These are phyloP conservation scores for Euwallacea fornicatus DNA, from an alignment of 1,140 invertebrate genomes.

Conservation along the genomic window DNA sequence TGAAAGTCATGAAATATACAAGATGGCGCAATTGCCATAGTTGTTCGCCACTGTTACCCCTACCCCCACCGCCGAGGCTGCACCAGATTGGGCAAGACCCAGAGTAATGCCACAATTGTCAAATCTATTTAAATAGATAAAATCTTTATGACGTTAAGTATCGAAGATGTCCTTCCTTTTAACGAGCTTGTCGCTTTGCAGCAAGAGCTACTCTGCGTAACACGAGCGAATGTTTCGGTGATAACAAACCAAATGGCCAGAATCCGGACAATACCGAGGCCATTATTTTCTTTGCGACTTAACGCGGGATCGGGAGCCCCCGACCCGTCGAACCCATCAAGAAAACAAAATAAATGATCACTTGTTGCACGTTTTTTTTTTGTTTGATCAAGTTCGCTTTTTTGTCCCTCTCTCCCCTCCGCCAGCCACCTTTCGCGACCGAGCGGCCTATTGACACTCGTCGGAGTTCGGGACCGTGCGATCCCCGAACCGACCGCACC, in stretches of 20 bases:
- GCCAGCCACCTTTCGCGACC: conserved; percentile 16
- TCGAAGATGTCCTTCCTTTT: too few relatives aligned
- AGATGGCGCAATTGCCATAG: too few relatives aligned
- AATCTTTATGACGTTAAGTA: too few relatives aligned
- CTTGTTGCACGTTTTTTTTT: conserved; percentile 39
- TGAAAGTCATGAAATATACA: too few relatives aligned
- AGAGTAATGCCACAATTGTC: too few relatives aligned
- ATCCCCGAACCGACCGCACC: conserved; percentile 30
- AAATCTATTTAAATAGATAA: too few relatives aligned
- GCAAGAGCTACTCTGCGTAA: too few relatives aligned
- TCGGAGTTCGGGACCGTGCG: conserved; percentile 18
- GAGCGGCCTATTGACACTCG: conserved; percentile 23
- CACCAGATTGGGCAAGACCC: too few relatives aligned
- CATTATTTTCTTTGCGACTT: neutral
- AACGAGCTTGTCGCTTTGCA: too few relatives aligned
- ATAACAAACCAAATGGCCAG: neutral
- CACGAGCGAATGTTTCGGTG: neutral
- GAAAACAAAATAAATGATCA: conserved; percentile 37
- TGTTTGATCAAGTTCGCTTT: conserved; percentile 39
- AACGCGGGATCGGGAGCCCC: neutral
- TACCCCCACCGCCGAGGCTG: too few relatives aligned
- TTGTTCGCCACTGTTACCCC: too few relatives aligned
- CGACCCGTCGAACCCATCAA: conserved; percentile 5
- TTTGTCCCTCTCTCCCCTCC: conserved; percentile 6
- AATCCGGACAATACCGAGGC: neutral